Base-by-base conservation (phyloP, 1,140 invertebrate genomes). In the Aporrectodea caliginosa region DNA sequence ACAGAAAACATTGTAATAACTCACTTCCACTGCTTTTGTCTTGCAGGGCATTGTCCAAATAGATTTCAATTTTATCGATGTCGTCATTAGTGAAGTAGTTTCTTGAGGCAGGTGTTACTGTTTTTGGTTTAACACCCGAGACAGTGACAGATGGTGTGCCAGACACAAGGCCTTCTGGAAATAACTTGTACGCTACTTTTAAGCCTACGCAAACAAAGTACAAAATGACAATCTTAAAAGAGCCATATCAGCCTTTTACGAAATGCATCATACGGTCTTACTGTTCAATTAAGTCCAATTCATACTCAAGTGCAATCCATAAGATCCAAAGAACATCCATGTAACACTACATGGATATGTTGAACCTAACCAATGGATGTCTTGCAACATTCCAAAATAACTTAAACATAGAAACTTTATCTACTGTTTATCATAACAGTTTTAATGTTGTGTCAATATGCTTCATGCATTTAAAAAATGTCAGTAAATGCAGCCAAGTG, bases 101-200 rank as follows among this genome's bases (percentile, higher is more conserved):
- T 12, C 43, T 22, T 12, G 43, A 58, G 6, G 43, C 43, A 12
- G 43, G 43, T 22, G 22, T 58, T 6, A 58, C 22, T 22, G 43
- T 58, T 22, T 58, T 58, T 58, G 43, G 22, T 30, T 85, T 83
- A 6, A 75, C 81, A 30, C 83, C 78, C 35, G 85, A 82, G 1
- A 86, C 79, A 29, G 82, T 77, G 33, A 77, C 72, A 30, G 84
- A 84, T 16, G 83, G 80, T 16, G 83, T 85, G 2, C 88, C 88
- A 6, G 88, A 85, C 33, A 88, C 81, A 6, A 89, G 81, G 22
- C 85, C 85, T 16, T 85, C 83, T 16, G 87, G 87, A 78, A 87
- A 88, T 22, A 83, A 69, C 75, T 85, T 85, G 76, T 83, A 84
- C 0, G 88, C 87, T 68, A 88, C 82, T 77, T 85, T 87, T 81